phyloP scores from a whole-genome alignment of 1,140 invertebrate species.

The Acromyrmex charruanus region DNA sequence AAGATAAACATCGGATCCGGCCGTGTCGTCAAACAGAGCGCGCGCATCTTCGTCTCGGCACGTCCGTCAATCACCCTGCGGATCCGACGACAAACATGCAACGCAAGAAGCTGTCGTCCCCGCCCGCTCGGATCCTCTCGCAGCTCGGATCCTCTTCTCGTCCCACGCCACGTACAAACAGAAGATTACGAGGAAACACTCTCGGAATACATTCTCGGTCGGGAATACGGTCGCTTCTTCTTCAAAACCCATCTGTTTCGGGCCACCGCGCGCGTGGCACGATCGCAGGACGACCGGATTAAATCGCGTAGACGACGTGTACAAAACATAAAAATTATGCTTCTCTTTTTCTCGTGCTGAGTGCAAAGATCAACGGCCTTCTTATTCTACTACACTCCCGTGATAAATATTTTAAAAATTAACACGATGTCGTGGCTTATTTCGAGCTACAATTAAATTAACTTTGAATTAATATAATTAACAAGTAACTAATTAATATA shows the following conservation, averaged over 20 bases:
- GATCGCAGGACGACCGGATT: constrained; percentile 49
- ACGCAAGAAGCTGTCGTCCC: constrained; percentile 73
- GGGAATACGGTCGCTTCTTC: constrained; percentile 71
- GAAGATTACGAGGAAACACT: constrained; percentile 73
- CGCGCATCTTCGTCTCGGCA: constrained; percentile 60
- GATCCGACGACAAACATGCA: constrained; percentile 76
- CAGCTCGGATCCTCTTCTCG: neutral
- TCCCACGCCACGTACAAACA: constrained; percentile 65
- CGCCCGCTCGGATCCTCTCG: constrained; percentile 13
- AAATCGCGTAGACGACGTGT: constrained; percentile 25
- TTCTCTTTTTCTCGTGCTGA: neutral
- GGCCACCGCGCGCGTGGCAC: constrained; percentile 73
- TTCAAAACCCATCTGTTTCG: constrained; percentile 69
- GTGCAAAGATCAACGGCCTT: neutral
- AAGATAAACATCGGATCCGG: constrained; percentile 75
- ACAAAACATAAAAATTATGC: constrained; percentile 48
- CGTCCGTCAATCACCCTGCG: constrained; percentile 74
- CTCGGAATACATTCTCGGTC: constrained; percentile 74
- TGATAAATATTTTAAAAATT: neutral
- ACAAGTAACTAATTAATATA: no score
- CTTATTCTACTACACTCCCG: neutral
- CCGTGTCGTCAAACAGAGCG: constrained; percentile 67
- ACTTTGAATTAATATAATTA: no score
- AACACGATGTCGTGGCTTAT: no score
- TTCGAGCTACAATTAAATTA: no score